A percentile compares a stretch with the other conserved stretches of the same genome.
phyloP scores from a whole-genome alignment of 2,113 vertebrate genomes.

The Rallus limicola region DNA sequence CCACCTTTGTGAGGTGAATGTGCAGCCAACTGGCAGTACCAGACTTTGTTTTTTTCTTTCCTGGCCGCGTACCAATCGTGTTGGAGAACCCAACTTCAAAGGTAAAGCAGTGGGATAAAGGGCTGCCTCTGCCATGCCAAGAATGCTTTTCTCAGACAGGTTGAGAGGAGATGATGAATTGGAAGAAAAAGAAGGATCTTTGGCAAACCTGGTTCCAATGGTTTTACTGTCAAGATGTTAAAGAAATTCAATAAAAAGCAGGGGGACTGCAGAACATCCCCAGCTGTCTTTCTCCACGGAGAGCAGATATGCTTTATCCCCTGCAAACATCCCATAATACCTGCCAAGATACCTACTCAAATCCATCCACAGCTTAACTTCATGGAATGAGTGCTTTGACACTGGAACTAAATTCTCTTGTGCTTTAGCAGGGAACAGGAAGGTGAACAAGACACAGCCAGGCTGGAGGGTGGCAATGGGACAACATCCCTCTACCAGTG shows the following conservation, averaged over 20 bases:
- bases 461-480: background rate
- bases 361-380: background rate
- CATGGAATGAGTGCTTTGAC: background rate
- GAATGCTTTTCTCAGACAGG: constrained; percentile 12
- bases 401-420: background rate
- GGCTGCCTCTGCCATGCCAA: constrained; percentile 2
- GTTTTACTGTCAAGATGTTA: constrained; percentile 17
- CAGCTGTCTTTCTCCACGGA: background rate
- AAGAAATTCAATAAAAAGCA: constrained; percentile 1
- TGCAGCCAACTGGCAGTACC: constrained; percentile 5
- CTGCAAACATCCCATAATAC: background rate
- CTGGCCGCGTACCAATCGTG: background rate
- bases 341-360: background rate
- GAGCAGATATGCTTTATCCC: background rate
- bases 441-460: background rate
- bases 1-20: background rate
- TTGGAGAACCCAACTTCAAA: constrained; percentile 6
- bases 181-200: background rate
- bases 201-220: constrained; percentile 10
- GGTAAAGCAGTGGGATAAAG: background rate
- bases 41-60: background rate
- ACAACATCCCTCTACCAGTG: background rate
- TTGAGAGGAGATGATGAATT: background rate
- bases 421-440: background rate
- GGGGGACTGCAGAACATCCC: background rate